Evolutionary conservation across 2,113 vertebrate species (phyloP).

Genomic region (Protobothrops flavoviridis): DNA sequence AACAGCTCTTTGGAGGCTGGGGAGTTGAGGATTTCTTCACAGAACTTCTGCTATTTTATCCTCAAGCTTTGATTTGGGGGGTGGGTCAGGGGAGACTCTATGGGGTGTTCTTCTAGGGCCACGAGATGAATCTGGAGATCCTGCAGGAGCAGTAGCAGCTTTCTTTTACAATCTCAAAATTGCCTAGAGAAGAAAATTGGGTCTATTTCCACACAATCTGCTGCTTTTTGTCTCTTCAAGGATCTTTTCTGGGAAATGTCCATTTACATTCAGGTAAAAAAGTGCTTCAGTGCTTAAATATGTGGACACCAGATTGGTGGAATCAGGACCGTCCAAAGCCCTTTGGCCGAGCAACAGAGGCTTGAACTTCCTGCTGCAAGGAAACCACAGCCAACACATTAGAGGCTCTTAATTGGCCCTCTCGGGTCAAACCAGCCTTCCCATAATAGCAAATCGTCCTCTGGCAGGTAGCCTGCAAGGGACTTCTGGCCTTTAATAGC

Average conservation of each 20-base stretch:
- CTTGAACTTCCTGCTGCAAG: neutral
- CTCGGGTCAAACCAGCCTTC: neutral
- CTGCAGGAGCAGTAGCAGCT: neutral
- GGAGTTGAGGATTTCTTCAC: neutral
- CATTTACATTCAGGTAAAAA: neutral
- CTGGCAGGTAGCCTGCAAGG: slow-evolving; percentile 47
- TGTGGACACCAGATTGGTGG: neutral
- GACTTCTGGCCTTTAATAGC: slow-evolving; percentile 61
- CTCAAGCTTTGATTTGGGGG: neutral
- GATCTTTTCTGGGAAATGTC: neutral
- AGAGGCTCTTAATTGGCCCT: neutral
- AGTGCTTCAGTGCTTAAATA: neutral
- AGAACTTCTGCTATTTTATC: neutral
- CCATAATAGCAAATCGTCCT: slow-evolving; percentile 41
- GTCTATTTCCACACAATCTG: neutral
- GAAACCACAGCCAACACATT: no score
- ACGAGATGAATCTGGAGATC: neutral
- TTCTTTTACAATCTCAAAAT: neutral
- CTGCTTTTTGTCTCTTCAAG: neutral
- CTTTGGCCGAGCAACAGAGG: neutral
- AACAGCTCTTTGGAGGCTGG: neutral
- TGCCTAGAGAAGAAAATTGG: neutral
- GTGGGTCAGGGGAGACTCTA: neutral
- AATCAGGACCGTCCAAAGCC: neutral
- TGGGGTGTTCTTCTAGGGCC: neutral